phyloP scores from a whole-genome alignment of 2,888 invertebrate species.

The Ophion ellenae region DNA sequence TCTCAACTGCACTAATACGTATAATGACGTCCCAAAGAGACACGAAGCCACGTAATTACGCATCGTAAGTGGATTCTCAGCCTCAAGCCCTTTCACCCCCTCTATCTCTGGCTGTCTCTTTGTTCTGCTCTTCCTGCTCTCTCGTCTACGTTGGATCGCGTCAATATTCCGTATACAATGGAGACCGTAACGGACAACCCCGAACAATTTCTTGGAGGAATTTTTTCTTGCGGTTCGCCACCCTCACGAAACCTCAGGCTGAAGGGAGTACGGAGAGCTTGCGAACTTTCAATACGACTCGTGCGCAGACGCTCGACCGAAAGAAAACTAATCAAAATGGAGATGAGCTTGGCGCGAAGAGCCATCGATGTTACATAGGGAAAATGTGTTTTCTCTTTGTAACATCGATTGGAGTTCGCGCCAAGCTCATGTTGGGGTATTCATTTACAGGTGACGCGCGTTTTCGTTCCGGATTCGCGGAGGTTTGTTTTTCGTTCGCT shows the following conservation, averaged over 20 bases:
- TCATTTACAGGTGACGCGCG: too few species aligned
- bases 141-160: too few species aligned
- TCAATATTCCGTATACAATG: too few species aligned
- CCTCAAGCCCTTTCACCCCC: not conserved
- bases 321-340: not conserved
- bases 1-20: slow-evolving; percentile 62
- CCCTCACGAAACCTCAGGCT: not conserved
- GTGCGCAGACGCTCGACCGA: not conserved
- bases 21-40: slow-evolving; percentile 46
- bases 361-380: not conserved
- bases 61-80: slow-evolving; percentile 1
- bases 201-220: not conserved
- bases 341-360: not conserved
- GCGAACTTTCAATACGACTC: not conserved
- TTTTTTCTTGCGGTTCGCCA: not conserved
- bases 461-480: too few species aligned
- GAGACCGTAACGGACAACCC: not conserved
- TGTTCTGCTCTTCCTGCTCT: not conserved
- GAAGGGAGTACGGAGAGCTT: not conserved
- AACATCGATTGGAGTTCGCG: too few species aligned
- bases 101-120: not conserved
- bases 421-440: too few species aligned
- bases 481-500: too few species aligned
- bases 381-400: not conserved
- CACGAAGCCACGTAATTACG: slow-evolving; percentile 8